phyloP scores from a whole-genome alignment of 2,113 vertebrate genomes.

The Isichthys henryi region DNA sequence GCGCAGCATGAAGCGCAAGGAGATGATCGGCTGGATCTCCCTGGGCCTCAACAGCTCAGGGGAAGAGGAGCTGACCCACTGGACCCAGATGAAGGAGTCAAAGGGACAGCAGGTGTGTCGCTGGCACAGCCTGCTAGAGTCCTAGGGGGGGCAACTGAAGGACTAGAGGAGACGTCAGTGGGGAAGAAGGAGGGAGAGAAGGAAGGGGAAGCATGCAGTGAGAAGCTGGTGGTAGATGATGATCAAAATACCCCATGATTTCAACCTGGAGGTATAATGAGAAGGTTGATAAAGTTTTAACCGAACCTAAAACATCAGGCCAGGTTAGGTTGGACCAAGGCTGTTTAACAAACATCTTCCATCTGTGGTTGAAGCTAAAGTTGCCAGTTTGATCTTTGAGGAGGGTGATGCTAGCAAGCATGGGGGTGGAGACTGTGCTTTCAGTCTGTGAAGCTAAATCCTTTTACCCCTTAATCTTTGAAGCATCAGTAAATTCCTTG shows the following conservation, averaged over 20 bases:
- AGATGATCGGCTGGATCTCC: constrained; percentile 98
- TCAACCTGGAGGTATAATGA: not conserved
- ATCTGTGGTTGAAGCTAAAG: not conserved
- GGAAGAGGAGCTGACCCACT: constrained; percentile 90
- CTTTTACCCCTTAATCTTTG: not conserved
- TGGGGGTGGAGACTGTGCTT: not conserved
- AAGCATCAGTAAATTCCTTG: not conserved
- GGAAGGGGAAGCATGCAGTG: not conserved
- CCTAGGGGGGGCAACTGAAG: constrained; percentile 53
- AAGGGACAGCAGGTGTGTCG: constrained; percentile 94
- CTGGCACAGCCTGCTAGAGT: constrained; percentile 90
- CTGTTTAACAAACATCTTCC: not conserved
- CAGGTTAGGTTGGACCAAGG: not conserved
- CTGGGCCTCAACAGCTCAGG: constrained; percentile 96
- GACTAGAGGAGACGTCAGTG: not conserved
- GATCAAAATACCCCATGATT: not conserved
- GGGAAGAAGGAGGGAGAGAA: not conserved
- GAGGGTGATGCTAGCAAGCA: not conserved
- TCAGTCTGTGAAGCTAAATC: not conserved
- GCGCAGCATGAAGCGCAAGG: constrained; percentile 96
- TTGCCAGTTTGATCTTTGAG: not conserved
- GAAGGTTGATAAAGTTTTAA: not conserved
- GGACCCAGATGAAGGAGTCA: constrained; percentile 96
- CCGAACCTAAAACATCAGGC: not conserved
- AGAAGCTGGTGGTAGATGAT: not conserved